Evolutionary conservation across 1,140 invertebrate species (phyloP).

Genomic region (Zaprionus africanus): DNA sequence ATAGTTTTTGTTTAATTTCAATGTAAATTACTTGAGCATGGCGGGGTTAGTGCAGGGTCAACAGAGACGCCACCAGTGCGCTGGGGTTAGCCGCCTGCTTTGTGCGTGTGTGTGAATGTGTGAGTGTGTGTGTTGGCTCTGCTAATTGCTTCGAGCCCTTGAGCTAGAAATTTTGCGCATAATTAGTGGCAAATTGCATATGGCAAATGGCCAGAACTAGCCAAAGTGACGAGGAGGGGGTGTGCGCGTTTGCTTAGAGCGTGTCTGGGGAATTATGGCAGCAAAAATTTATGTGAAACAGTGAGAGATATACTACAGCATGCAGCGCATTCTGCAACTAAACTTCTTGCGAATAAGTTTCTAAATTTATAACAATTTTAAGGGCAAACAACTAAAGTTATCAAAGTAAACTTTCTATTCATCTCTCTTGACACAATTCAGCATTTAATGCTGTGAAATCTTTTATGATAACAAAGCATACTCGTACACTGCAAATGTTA

Average conservation of each 20-base stretch:
- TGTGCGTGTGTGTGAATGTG: neutral
- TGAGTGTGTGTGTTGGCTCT: constrained; percentile 46
- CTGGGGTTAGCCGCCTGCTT: constrained; percentile 14
- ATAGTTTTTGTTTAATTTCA: constrained; percentile 81
- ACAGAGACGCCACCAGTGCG: neutral
- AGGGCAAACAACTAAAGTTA: neutral
- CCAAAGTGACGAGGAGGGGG: neutral
- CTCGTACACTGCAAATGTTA: neutral
- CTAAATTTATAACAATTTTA: neutral
- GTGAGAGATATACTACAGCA: neutral
- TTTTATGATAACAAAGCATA: constrained; percentile 11
- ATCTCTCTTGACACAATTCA: neutral
- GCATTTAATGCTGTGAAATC: constrained; percentile 15
- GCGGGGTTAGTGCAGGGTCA: constrained; percentile 25
- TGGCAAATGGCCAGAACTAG: constrained; percentile 58
- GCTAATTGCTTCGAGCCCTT: constrained; percentile 79
- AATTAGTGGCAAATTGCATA: constrained; percentile 81
- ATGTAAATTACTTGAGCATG: constrained; percentile 76
- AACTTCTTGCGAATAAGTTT: neutral
- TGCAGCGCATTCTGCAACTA: neutral
- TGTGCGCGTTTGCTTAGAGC: neutral
- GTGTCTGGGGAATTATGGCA: constrained; percentile 33
- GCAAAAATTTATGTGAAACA: constrained; percentile 7
- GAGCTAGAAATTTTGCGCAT: constrained; percentile 81
- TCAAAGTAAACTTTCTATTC: neutral